These are phyloP conservation scores for Ceratothoa steindachneri DNA, from an alignment of 2,888 invertebrate species.

Conservation along the genomic window DNA sequence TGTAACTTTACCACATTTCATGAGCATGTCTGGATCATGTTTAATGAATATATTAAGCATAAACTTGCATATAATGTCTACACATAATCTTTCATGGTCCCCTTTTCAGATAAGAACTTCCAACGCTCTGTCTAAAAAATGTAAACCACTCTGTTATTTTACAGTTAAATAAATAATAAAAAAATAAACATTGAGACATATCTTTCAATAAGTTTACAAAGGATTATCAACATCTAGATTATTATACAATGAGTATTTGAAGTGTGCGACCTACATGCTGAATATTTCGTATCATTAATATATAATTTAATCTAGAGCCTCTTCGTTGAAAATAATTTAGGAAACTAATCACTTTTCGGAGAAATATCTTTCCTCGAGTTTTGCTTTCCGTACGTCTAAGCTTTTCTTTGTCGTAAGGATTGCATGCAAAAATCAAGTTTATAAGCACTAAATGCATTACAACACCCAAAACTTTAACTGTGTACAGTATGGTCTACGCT, in stretches of 20 bases:
- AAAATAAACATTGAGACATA: neutral
- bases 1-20: neutral
- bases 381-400: neutral
- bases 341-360: neutral
- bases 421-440: neutral
- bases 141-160: neutral
- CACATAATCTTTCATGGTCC: conserved; percentile 5
- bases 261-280: neutral
- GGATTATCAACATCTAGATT: neutral
- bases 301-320: neutral
- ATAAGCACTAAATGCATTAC: neutral
- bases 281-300: neutral
- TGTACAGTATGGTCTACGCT: too few relatives aligned
- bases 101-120: neutral
- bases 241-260: neutral
- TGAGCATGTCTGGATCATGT: neutral
- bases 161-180: neutral
- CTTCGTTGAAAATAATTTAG: neutral
- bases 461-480: too few relatives aligned
- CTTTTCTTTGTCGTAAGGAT: neutral
- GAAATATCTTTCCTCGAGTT: neutral
- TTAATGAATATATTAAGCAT: neutral
- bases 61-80: neutral
- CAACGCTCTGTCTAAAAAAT: neutral
- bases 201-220: neutral